phyloP scores from a whole-genome alignment of 2,113 vertebrate genomes.

The Mionectes macconnelli region DNA sequence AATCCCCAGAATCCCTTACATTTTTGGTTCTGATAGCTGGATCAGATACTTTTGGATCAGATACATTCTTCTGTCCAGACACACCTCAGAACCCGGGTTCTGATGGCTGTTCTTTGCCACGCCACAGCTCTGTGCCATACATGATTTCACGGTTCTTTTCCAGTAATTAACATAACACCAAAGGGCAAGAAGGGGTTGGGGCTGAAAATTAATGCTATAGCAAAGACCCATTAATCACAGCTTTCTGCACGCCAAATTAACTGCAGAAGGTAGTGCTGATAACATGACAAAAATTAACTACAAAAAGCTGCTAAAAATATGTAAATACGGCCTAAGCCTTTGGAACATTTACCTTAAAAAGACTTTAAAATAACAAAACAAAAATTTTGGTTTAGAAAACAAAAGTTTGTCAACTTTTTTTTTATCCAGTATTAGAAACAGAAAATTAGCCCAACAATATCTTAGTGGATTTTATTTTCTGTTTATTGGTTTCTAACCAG shows the following conservation, averaged over 20 bases:
- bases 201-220: conserved; percentile 57
- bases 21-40: background rate
- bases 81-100: background rate
- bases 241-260: conserved; percentile 53
- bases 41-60: background rate
- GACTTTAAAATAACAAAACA: conserved; percentile 34
- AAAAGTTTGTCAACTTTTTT: background rate
- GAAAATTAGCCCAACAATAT: background rate
- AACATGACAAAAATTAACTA: conserved; percentile 59
- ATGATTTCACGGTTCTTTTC: conserved; percentile 37
- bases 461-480: background rate
- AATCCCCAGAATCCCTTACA: background rate
- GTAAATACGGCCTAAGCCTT: conserved; percentile 41
- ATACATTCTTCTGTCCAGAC: background rate
- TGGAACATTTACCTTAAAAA: conserved; percentile 24
- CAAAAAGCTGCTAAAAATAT: conserved; percentile 57
- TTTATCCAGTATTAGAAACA: conserved; percentile 28
- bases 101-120: background rate
- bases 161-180: conserved; percentile 54
- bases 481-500: conserved; percentile 38
- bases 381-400: conserved; percentile 18
- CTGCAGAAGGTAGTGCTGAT: conserved; percentile 61
- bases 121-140: background rate
- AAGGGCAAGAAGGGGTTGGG: conserved; percentile 10
- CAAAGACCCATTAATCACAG: conserved; percentile 56